These are phyloP conservation scores for Diachrysia chrysitis DNA, from an alignment of 2,888 invertebrate genomes.

Conservation along the genomic window DNA sequence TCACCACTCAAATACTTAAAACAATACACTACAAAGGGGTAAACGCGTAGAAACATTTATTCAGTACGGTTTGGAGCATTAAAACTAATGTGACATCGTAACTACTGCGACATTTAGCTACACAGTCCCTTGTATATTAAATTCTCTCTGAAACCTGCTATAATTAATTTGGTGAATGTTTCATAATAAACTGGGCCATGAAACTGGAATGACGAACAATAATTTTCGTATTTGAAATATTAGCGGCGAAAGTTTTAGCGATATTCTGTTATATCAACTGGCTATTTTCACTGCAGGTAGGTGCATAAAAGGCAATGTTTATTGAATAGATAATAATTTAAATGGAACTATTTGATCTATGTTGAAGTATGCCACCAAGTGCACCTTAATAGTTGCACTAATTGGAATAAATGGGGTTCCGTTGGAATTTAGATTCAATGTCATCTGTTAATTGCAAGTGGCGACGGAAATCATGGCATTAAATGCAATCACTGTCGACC, in stretches of 20 bases:
- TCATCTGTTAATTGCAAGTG: constrained; percentile 46
- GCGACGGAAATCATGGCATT: constrained; percentile 40
- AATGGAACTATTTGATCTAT: constrained; percentile 54
- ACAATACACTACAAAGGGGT: background rate
- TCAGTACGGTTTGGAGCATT: background rate
- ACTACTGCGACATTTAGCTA: constrained; percentile 1
- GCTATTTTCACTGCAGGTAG: constrained; percentile 9
- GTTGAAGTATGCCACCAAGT: constrained; percentile 36
- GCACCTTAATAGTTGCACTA: constrained; percentile 37
- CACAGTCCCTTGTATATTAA: background rate
- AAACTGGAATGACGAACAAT: background rate
- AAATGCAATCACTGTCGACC: constrained; percentile 38
- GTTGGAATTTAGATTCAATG: constrained; percentile 53
- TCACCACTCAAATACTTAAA: background rate
- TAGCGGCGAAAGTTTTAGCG: constrained; percentile 9
- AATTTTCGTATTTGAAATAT: background rate
- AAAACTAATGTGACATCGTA: background rate
- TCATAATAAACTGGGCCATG: background rate
- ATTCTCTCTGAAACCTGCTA: background rate
- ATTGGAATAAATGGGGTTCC: constrained; percentile 56
- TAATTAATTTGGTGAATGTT: background rate
- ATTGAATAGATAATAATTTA: constrained; percentile 41
- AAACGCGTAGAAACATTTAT: background rate
- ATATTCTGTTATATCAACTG: constrained; percentile 11
- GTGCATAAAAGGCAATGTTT: constrained; percentile 15